Conservation (phyloP, 2,113 vertebrate genomes). For the Python bivittatus region DNA sequence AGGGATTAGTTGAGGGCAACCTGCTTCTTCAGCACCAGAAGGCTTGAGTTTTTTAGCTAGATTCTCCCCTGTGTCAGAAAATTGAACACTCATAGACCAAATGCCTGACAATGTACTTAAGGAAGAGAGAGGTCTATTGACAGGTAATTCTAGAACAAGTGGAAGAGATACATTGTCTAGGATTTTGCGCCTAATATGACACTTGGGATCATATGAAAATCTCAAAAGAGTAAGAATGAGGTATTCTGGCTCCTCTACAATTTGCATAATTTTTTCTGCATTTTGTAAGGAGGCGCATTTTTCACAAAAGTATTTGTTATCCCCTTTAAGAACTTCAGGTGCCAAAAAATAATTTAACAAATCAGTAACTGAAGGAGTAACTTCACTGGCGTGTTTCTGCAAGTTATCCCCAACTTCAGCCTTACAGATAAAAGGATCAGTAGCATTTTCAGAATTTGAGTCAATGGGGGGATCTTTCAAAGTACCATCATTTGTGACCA, state of each 20-base stretch:
- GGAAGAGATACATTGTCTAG: slow-evolving; percentile 93
- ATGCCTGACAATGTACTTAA: slow-evolving; percentile 63
- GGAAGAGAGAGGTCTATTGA: slow-evolving; percentile 71
- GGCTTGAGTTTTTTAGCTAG: slow-evolving; percentile 95
- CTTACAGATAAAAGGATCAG: slow-evolving; percentile 51
- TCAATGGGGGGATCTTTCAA: slow-evolving; percentile 53
- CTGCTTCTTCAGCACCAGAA: slow-evolving; percentile 83
- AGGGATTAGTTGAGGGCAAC: slow-evolving; percentile 74
- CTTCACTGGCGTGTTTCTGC: slow-evolving; percentile 69
- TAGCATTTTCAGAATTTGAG: slow-evolving; percentile 51
- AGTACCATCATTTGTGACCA: slow-evolving; percentile 49
- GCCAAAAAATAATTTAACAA: slow-evolving; percentile 95
- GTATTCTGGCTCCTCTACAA: slow-evolving; percentile 92
- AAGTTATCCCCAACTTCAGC: slow-evolving; percentile 59
- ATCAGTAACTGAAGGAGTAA: slow-evolving; percentile 86
- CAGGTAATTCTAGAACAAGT: slow-evolving; percentile 84
- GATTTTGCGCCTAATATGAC: slow-evolving; percentile 94
- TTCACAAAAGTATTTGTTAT: slow-evolving; percentile 97
- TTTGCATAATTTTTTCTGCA: slow-evolving; percentile 92
- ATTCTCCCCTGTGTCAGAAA: slow-evolving; percentile 88
- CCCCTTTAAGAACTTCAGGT: slow-evolving; percentile 93
- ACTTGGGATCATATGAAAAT: slow-evolving; percentile 95
- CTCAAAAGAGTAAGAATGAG: slow-evolving; percentile 95
- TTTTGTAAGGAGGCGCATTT: slow-evolving; percentile 92
- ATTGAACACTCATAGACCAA: slow-evolving; percentile 79